Base-by-base conservation (phyloP, 2,113 vertebrate species). In the Melanerpes aurifrons region DNA sequence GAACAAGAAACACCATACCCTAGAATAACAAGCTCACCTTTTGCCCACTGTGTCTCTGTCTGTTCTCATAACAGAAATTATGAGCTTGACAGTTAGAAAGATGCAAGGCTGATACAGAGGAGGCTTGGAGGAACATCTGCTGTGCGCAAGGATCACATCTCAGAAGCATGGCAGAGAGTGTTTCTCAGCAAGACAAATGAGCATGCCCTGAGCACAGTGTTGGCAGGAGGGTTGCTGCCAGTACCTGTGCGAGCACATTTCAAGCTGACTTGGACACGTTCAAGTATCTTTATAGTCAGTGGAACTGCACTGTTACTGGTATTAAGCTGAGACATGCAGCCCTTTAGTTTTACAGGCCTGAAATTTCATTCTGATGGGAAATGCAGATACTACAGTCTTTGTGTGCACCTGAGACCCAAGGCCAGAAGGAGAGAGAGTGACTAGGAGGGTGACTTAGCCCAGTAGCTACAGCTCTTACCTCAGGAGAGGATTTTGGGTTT, bases 381-480 rank as follows among this genome's bases (percentile, higher is more conserved):
- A 70, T 32, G 24, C 15, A 64, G 53, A 78, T 81, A n/a, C 18
- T 45, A 19, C 25, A 80, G 32, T 5, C 10, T 67, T 45, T 61
- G 8, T 14, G 15, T 63, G 37, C 32, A 13, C 16, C n/a, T 57
- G 78, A 76, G 47, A 82, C 24, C 35, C 15, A 50, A 47, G 16
- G 56, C 71, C 32, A 70, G 74, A 69, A 82, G 25, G 31, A 70
- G 26, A n/a, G 6, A 0, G 0, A 47, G n/a, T 0, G 0, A 82
- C 80, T 37, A 81, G 48, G 37, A 76, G n/a, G 7, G 2, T 40
- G 75, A 63, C 14, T 19, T 56, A 92, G 24, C 57, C 26, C 19
- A 15, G n/a, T 25, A 81, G 28, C 54, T 82, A 12, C 25, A 75
- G 31, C 0, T 3, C 15, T 71, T 71, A 47, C 16, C 37, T 84